phyloP scores from a whole-genome alignment of 2,113 vertebrate species.

The Ciconia stormi region DNA sequence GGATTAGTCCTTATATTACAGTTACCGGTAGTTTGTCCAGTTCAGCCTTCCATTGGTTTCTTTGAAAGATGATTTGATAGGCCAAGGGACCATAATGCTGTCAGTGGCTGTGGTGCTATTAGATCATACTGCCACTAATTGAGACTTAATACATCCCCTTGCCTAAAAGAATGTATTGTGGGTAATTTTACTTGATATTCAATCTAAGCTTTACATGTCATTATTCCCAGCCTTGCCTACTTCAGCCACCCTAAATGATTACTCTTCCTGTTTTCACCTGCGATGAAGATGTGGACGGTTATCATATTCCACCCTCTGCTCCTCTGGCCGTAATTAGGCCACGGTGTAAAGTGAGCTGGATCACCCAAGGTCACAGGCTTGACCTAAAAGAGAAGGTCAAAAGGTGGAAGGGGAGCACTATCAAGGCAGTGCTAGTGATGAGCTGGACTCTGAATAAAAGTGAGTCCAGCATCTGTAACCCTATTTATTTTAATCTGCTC shows the following conservation, averaged over 20 bases:
- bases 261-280: not conserved
- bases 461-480: not conserved
- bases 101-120: not conserved
- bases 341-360: constrained; percentile 18
- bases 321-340: constrained; percentile 11
- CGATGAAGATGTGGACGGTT: not conserved
- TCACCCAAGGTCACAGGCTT: not conserved
- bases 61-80: constrained; percentile 5
- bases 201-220: constrained; percentile 47
- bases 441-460: not conserved
- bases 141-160: constrained; percentile 32
- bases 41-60: not conserved
- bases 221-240: not conserved
- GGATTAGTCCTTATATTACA: not conserved
- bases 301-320: not conserved
- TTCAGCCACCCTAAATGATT: not conserved
- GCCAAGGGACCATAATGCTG: not conserved
- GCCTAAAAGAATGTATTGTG: constrained; percentile 1
- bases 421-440: not conserved
- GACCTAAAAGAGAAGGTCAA: not conserved
- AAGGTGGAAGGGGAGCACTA: not conserved
- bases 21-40: not conserved
- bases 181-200: constrained; percentile 46
- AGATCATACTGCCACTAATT: constrained; percentile 17
- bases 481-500: not conserved